Evolutionary conservation across 35 echinoderm and acorn worm species (phyloP).

Genomic region (Strongylocentrotus purpuratus): DNA sequence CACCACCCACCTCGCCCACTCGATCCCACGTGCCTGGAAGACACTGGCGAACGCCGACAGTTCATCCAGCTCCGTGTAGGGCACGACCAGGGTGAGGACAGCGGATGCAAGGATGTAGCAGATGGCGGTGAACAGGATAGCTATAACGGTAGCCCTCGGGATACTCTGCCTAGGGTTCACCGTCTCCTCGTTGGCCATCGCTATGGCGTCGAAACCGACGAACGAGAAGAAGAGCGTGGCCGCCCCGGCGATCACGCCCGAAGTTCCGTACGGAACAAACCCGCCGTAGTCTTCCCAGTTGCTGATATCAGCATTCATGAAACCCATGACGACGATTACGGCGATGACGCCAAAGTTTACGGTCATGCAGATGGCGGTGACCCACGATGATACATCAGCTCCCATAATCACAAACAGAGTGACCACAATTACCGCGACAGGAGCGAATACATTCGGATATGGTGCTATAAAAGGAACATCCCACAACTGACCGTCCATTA

Average conservation of each 20-base stretch:
- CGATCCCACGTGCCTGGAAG: slow-evolving; percentile 54
- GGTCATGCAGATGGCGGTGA: slow-evolving; percentile 55
- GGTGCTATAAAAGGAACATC: slow-evolving; percentile 63
- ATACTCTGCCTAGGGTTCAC: slow-evolving; percentile 65
- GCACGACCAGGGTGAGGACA: slow-evolving; percentile 73
- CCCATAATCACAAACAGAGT: slow-evolving; percentile 53
- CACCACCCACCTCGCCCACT: slow-evolving; percentile 59
- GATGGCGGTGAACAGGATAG: slow-evolving; percentile 61
- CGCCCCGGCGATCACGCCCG: slow-evolving; percentile 70
- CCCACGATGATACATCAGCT: slow-evolving; percentile 60
- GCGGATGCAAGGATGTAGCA: slow-evolving; percentile 67
- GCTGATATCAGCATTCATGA: slow-evolving; percentile 51
- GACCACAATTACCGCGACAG: not conserved
- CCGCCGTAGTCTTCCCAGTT: slow-evolving; percentile 77
- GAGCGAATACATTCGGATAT: slow-evolving; percentile 75
- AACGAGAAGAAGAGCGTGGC: slow-evolving; percentile 91
- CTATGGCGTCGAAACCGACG: slow-evolving; percentile 88
- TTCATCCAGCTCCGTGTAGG: slow-evolving; percentile 50
- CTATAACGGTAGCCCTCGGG: slow-evolving; percentile 70
- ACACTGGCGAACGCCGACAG: slow-evolving; percentile 64
- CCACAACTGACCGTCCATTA: slow-evolving; percentile 31
- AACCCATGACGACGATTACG: slow-evolving; percentile 65
- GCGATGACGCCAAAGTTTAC: slow-evolving; percentile 76
- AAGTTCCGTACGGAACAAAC: slow-evolving; percentile 77
- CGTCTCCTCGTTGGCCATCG: slow-evolving; percentile 83